Base-by-base conservation (phyloP, 2,888 invertebrate species). In the Rambutsinella grinnellia region DNA sequence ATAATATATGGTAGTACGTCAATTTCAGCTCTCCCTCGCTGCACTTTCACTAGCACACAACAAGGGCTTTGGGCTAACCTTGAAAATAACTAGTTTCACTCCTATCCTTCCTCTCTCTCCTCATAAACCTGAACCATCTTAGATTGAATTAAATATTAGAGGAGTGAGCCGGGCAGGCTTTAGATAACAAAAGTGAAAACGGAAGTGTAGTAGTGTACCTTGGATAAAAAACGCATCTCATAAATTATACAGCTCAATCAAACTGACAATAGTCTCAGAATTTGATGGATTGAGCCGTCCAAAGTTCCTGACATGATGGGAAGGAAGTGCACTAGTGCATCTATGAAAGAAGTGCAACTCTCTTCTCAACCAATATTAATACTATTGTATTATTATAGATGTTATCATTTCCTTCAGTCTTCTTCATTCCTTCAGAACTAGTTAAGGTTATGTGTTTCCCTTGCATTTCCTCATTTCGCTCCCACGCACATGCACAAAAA, bases 171-270 rank as follows among this genome's bases (percentile, higher is more conserved):
- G 44, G n/a, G 21, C 24, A 47, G 51, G 51, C 57, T 26, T 10
- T 26, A 44, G n/a, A 61, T 47, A 49, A 23, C 49, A 36, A 36
- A 36, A 13, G 6, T 36, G n/a, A n/a, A n/a, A n/a, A n/a, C 46
- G 58, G 54, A 67, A 72, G 58, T 17, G 63, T n/a, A n/a, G n/a
- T n/a, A n/a, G n/a, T n/a, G n/a, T n/a, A n/a, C n/a, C n/a, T n/a
- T n/a, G n/a, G n/a, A n/a, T n/a, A n/a, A 47, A 36, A 67, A 62
- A 49, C 57, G 63, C 75, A 69, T 75, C 68, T 75, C 75, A 75
- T 75, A 75, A 75, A 75, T 75, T 75, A 75, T 75, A 62, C 75
- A 75, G 62, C 75, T 75, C 75, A 75, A 75, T 75, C 75, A 75
- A 75, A 68, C 75, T 68, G 75, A 75, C 75, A 75, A 75, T 75